These are phyloP conservation scores for Acanthosepion lycidas DNA, from an alignment of 2,888 invertebrate genomes.

Conservation along the genomic window DNA sequence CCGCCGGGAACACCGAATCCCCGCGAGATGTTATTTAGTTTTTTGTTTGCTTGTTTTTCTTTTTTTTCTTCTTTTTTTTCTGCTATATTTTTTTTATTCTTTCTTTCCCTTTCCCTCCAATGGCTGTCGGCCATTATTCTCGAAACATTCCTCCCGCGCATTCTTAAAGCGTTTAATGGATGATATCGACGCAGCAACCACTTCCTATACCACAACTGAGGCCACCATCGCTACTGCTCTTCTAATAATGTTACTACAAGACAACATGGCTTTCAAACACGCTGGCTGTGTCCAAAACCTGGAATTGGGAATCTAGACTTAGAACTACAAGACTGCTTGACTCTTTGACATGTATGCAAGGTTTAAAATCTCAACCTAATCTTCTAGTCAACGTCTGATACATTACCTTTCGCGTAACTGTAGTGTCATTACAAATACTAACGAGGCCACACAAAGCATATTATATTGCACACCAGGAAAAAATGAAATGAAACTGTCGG, in stretches of 20 bases:
- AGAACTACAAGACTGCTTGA: background rate
- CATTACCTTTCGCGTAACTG: background rate
- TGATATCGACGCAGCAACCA: too few species aligned
- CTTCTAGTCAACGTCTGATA: background rate
- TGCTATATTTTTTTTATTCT: too few species aligned
- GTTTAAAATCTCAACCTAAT: background rate
- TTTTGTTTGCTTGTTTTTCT: background rate
- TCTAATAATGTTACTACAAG: background rate
- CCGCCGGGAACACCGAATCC: constrained; percentile 9
- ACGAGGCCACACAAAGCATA: too few species aligned
- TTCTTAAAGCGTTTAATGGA: background rate
- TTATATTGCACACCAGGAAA: too few species aligned
- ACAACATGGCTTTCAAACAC: background rate
- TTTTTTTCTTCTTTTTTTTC: background rate
- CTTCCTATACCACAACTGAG: background rate
- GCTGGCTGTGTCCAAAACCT: background rate
- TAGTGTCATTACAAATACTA: too few species aligned
- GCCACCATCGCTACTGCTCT: background rate
- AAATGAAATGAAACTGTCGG: too few species aligned
- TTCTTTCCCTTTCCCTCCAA: background rate
- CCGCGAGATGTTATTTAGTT: constrained; percentile 33
- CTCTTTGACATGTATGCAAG: background rate
- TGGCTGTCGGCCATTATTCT: background rate
- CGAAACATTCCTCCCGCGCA: background rate
- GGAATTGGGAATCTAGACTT: background rate